Evolutionary conservation across 2,888 invertebrate genomes (phyloP), one percentile per base, ranked within the genome.

Genomic region (Leptinotarsa rubiginosa): DNA sequence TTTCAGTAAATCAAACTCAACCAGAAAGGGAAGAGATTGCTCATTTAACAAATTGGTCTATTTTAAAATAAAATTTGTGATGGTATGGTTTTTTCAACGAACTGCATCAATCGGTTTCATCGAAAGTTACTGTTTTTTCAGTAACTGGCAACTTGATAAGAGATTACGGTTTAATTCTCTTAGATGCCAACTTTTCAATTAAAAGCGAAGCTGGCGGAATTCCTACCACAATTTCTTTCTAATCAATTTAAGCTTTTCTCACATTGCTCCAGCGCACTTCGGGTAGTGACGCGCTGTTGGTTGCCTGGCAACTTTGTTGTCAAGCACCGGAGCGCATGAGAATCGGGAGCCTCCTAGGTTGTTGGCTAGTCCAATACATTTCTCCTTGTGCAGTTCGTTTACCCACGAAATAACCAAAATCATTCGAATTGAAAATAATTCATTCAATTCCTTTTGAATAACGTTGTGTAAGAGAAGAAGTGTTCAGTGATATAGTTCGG

Each of bases 301-400:
- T 86, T 85, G 85, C 86, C 82, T 85, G 80, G 86, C 84, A 85
- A 86, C 86, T 82, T 85, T 86, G 86, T 86, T 86, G 86, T 85
- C 86, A 86, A 84, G 85, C 84, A 81, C 82, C 75, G 80, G 80
- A 83, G 84, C 83, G 82, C 82, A 81, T 82, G 82, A 81, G 80
- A 82, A 80, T 81, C 75, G 75, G 75, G 69, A 73, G 75, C 69
- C 74, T 79, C 72, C 71, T 67, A 69, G 31, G 22, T 52, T 77
- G 72, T 78, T 75, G 67, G 73, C 75, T 75, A 77, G 72, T 77
- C 70, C 75, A 77, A 80, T 75, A 76, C 77, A 69, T 77, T 80
- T 77, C 76, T 74, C 75, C 72, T 78, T 79, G 77, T 68, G 79
- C 75, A 75, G 72, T 75, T 79, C 54, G 22, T 73, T 70, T 68